phyloP scores from a whole-genome alignment of 2,888 invertebrate genomes.

The Ashinkailepas kermadecensis region DNA sequence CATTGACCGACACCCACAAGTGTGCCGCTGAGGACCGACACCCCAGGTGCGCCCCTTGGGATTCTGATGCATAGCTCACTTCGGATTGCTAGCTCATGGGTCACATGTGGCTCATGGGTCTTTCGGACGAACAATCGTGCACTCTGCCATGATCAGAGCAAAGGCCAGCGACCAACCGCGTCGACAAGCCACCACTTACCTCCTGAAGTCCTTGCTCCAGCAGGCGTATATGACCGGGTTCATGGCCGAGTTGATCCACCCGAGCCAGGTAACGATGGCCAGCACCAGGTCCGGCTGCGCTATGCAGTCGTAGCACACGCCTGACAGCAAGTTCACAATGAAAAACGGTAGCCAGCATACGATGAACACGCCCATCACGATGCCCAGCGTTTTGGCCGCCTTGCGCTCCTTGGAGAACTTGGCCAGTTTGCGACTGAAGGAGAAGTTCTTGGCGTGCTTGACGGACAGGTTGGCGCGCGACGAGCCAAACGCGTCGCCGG shows the following conservation, averaged over 20 bases:
- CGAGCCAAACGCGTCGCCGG: slow-evolving; percentile 17
- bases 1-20: too few relatives aligned
- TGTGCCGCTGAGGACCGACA: too few relatives aligned
- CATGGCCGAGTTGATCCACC: slow-evolving; percentile 94
- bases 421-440: slow-evolving; percentile 81
- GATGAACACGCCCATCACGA: slow-evolving; percentile 56
- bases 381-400: slow-evolving; percentile 82
- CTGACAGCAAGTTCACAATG: slow-evolving; percentile 84
- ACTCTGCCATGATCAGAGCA: too few relatives aligned
- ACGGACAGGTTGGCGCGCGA: slow-evolving; percentile 31
- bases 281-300: slow-evolving; percentile 79
- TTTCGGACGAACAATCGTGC: too few relatives aligned
- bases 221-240: slow-evolving; percentile 98
- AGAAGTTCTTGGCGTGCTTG: slow-evolving; percentile 64
- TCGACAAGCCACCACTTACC: slow-evolving; percentile 50
- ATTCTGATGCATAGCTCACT: too few relatives aligned
- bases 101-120: too few relatives aligned
- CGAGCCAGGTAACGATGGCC: slow-evolving; percentile 85
- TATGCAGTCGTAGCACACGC: slow-evolving; percentile 79
- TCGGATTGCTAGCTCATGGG: too few relatives aligned
- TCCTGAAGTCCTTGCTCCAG: slow-evolving; percentile 92
- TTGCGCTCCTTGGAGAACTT: slow-evolving; percentile 97
- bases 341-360: slow-evolving; percentile 97
- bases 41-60: too few relatives aligned
- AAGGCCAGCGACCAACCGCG: too few relatives aligned